Percentiles rank a stretch among this genome's conserved stretches.
phyloP scores from a whole-genome alignment of 2,797 vertebrate species.

The Gorsachius magnificus region DNA sequence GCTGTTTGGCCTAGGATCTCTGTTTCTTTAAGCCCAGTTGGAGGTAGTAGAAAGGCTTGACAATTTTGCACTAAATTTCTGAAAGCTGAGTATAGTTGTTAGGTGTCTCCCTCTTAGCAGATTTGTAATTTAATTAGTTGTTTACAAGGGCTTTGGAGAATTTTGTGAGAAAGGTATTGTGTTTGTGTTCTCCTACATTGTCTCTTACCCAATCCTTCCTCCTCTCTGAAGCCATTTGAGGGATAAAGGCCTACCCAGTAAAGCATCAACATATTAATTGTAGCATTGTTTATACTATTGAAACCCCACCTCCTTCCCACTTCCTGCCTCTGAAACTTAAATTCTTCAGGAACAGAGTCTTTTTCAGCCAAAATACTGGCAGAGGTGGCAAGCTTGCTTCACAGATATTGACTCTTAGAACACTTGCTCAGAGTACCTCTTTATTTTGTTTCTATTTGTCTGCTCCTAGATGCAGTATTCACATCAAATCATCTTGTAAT shows the following conservation, averaged over 20 bases:
- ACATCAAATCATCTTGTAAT: background rate
- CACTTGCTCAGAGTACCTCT: background rate
- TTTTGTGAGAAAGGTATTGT: constrained; percentile 17
- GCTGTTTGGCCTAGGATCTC: background rate
- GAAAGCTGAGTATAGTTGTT: background rate
- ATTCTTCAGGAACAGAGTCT: background rate
- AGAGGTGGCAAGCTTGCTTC: background rate
- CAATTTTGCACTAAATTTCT: background rate
- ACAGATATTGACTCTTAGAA: background rate
- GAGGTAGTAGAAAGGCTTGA: background rate
- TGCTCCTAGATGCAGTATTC: background rate
- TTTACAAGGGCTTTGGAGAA: background rate
- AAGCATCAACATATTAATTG: constrained; percentile 41
- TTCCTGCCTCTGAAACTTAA: background rate
- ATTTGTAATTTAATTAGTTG: background rate
- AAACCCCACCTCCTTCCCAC: constrained; percentile 1
- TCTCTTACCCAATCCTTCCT: constrained; percentile 27
- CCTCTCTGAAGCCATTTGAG: constrained; percentile 7
- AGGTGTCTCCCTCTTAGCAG: background rate
- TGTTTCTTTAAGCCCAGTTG: background rate
- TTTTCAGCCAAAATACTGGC: background rate
- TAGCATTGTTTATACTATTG: background rate
- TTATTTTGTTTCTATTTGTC: background rate
- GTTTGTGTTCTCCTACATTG: background rate
- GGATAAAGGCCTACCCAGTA: constrained; percentile 19